Evolutionary conservation across 2,797 vertebrate genomes (phyloP), one percentile per base, ranked within the genome.

Genomic region (Myiotriccus ornatus): DNA sequence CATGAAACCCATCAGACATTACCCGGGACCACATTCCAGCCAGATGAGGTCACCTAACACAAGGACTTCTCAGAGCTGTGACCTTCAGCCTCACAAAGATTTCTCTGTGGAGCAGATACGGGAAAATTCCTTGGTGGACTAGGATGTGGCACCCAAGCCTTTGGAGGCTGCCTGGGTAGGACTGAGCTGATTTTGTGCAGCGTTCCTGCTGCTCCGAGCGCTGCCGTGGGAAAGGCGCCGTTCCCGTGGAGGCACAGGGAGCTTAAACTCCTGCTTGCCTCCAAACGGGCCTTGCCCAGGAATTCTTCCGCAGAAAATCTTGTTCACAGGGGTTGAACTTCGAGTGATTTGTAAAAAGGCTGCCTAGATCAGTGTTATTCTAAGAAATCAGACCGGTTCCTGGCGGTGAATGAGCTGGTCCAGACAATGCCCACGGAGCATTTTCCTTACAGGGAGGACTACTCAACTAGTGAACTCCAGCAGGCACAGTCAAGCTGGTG

Each of bases 11-110:
- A 70, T 86, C 46, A 94, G 71, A 13, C 76, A 22, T 70, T 57
- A 78, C 59, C 78, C 8, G 7, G 93, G 82, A 78, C 94, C 94
- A 94, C 93, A 88, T 73, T 89, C 82, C 70, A 35, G 79, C 53
- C 62, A 34, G 91, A 78, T 76, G 75, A 90, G 92, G 82, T 95
- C 92, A 84, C 87, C 30, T 13, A 46, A 11, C 0, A 2, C 87
- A 49, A 92, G 89, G 91, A 77, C 67, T 87, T 44, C 76, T 69
- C 47, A 1, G 74, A 86, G 83, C 77, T 79, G 63, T 25, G 74
- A 91, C 87, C 92, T 97, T 96, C 91, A 94, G 94, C 76, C 52
- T 85, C 0, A 0, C 37, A 12, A 3, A 12, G 73, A 18, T 73
- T 82, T 78, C 91, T 95, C 76, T 1, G 1, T 20, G 79, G 83